phyloP scores from a whole-genome alignment of 2,888 invertebrate species.

The Orgyia antiqua region DNA sequence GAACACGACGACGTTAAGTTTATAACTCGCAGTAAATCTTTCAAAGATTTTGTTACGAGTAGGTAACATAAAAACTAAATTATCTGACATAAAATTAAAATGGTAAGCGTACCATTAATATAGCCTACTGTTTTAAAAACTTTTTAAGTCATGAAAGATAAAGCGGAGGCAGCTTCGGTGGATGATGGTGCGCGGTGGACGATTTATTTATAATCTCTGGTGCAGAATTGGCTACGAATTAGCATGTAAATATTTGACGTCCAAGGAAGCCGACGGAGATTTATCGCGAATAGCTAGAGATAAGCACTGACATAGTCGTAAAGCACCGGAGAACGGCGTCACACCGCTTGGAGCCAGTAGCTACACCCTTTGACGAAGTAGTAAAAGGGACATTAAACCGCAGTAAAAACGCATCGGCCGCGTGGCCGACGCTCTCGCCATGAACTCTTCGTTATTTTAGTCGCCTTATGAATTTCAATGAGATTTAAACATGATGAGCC shows the following conservation, averaged over 20 bases:
- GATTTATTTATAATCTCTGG: slow-evolving; percentile 76
- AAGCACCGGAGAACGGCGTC: slow-evolving; percentile 48
- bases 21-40: slow-evolving; percentile 34
- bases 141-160: slow-evolving; percentile 68
- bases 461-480: slow-evolving; percentile 76
- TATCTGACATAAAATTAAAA: slow-evolving; percentile 64
- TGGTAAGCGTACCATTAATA: slow-evolving; percentile 41
- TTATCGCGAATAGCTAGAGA: slow-evolving; percentile 68
- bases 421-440: slow-evolving; percentile 32
- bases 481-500: slow-evolving; percentile 54
- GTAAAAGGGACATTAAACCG: slow-evolving; percentile 77
- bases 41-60: slow-evolving; percentile 40
- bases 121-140: slow-evolving; percentile 59
- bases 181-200: slow-evolving; percentile 57
- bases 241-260: slow-evolving; percentile 78
- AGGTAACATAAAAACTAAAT: slow-evolving; percentile 54
- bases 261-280: slow-evolving; percentile 70
- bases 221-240: slow-evolving; percentile 74
- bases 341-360: slow-evolving; percentile 34
- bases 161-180: slow-evolving; percentile 47
- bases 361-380: slow-evolving; percentile 75
- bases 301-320: slow-evolving; percentile 71
- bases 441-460: slow-evolving; percentile 63
- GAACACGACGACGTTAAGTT: slow-evolving; percentile 27
- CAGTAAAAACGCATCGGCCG: slow-evolving; percentile 74